Evolutionary conservation across 2,113 vertebrate species (phyloP).

Genomic region (Scalopus aquaticus): DNA sequence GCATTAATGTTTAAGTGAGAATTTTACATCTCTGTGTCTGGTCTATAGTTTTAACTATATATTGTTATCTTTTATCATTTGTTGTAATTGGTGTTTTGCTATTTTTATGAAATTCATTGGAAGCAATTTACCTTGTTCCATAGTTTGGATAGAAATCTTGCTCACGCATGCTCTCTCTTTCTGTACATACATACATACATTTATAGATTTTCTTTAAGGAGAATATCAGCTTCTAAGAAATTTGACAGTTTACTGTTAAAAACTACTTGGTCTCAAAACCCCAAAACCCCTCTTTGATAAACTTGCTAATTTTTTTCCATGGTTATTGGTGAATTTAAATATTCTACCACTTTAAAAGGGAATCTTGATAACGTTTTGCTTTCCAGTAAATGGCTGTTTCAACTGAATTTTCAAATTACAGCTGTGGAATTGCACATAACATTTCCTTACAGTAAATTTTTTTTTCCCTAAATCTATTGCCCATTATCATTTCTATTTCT

Average conservation of each 20-base stretch:
- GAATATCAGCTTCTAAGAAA: background rate
- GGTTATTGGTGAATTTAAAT: background rate
- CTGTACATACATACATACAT: background rate
- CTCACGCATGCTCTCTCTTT: background rate
- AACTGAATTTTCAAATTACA: slow-evolving; percentile 38
- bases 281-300: background rate
- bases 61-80: background rate
- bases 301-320: background rate
- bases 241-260: background rate
- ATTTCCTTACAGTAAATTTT: background rate
- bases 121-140: slow-evolving; percentile 32
- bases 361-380: background rate
- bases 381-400: background rate
- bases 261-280: background rate
- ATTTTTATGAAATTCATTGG: slow-evolving; percentile 39
- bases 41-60: background rate
- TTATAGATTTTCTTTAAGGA: background rate
- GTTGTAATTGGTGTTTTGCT: background rate
- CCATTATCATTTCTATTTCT: background rate
- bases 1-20: background rate
- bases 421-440: background rate
- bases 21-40: background rate
- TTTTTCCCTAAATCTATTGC: background rate
- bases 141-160: background rate
- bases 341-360: background rate